Percentiles rank a stretch among this genome's conserved stretches.
Conservation (phyloP, 2,113 vertebrate genomes). For the Oryctolagus cuniculus region DNA sequence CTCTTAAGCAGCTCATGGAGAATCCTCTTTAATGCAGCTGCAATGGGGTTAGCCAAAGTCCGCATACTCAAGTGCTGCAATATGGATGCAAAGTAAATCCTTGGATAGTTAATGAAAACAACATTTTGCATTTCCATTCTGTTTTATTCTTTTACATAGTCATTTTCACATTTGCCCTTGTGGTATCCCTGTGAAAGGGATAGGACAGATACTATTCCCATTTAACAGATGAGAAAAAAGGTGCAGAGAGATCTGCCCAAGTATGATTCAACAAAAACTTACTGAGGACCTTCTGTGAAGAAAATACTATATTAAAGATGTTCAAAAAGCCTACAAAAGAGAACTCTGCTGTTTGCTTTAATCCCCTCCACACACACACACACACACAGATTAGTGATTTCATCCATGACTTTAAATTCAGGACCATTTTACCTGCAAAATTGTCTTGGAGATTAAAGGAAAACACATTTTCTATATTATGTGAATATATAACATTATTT, state of each 20-base stretch:
- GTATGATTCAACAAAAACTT: neutral
- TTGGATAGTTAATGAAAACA: slow-evolving; percentile 77
- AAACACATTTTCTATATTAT: slow-evolving; percentile 32
- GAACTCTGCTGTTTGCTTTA: slow-evolving; percentile 42
- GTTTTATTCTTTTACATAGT: slow-evolving; percentile 34
- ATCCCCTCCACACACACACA: slow-evolving; percentile 6
- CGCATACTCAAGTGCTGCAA: slow-evolving; percentile 66
- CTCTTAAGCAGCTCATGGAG: slow-evolving; percentile 73
- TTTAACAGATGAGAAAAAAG: slow-evolving; percentile 42
- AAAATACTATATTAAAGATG: neutral
- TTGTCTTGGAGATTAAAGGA: slow-evolving; percentile 53
- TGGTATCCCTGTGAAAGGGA: slow-evolving; percentile 7
- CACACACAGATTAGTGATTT: neutral
- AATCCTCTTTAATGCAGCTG: slow-evolving; percentile 82
- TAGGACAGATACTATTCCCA: slow-evolving; percentile 6
- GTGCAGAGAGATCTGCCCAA: neutral
- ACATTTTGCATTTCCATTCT: slow-evolving; percentile 68
- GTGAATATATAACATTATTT: slow-evolving; percentile 45
- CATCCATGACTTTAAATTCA: slow-evolving; percentile 13
- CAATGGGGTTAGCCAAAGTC: slow-evolving; percentile 83
- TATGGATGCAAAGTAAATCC: slow-evolving; percentile 75
- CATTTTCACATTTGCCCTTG: slow-evolving; percentile 37
- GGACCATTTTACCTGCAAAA: slow-evolving; percentile 26
- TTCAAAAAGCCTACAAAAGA: neutral
- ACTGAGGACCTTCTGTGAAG: neutral